Percentiles rank a stretch among this genome's conserved stretches.
Evolutionary conservation across 2,888 invertebrate genomes (phyloP).

Genomic region (Campoplex capitator): DNA sequence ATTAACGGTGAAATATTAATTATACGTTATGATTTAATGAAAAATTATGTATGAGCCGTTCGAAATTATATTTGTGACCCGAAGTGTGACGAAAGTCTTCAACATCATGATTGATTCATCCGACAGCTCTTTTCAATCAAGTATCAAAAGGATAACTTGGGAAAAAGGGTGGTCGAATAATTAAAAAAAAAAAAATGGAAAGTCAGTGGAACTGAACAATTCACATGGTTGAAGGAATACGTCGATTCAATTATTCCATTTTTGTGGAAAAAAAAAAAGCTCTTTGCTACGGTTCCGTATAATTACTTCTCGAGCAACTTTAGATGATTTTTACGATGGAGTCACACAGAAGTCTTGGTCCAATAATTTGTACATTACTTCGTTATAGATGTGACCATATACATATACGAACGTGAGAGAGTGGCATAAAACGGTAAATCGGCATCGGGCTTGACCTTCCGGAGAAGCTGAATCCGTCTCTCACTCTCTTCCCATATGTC

Average conservation of each 20-base stretch:
- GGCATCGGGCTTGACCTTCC: constrained; percentile 59
- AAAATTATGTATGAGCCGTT: background rate
- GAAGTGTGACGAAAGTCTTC: background rate
- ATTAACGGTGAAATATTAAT: constrained; percentile 3
- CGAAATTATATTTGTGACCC: background rate
- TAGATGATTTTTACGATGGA: background rate
- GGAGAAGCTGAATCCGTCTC: constrained; percentile 17
- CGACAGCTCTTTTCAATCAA: background rate
- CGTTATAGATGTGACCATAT: constrained; percentile 26
- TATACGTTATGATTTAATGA: background rate
- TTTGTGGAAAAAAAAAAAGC: background rate
- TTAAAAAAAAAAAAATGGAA: background rate
- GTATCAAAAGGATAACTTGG: background rate
- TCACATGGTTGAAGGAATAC: background rate
- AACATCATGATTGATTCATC: background rate
- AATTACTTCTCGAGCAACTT: constrained; percentile 2
- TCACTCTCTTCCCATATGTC: constrained; percentile 13
- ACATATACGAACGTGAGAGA: constrained; percentile 19
- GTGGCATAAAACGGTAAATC: constrained; percentile 71
- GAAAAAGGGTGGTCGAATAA: background rate
- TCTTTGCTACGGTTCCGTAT: background rate
- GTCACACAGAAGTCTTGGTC: background rate
- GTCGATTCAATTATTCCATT: background rate
- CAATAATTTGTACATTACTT: constrained; percentile 13
- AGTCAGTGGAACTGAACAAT: background rate